Base-by-base conservation (phyloP, 2,888 invertebrate species). In the Asteroscopus sphinx region DNA sequence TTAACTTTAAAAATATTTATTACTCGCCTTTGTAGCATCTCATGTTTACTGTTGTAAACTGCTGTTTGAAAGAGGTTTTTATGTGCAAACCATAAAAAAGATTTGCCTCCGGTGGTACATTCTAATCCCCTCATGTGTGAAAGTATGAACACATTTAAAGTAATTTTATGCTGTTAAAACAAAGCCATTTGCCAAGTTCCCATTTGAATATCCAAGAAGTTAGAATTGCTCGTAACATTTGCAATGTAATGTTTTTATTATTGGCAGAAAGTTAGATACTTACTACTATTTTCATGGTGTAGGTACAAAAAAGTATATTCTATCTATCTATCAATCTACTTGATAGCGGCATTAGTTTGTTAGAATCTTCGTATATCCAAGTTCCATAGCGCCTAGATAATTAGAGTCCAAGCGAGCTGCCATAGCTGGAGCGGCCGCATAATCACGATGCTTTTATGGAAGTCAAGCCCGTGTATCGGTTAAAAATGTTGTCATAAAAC, bases 401-500 rank as follows among this genome's bases (percentile, higher is more conserved):
- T 93, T 91, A 90, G 84, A 82, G 79, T 81, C 80, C 53, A 73
- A 87, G 77, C 91, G 75, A 87, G 84, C 85, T 93, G 61, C 93
- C 93, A 79, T 92, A 92, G 83, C 72, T 56, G 92, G 92, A 70
- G 73, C 74, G 90, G 85, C 83, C 89, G 90, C 90, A 88, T 90
- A 91, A 91, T 89, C 85, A 73, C 76, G 57, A 63, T 65, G 73
- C 93, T 85, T 91, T 85, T 92, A 93, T 86, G 93, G 93, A 75
- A 88, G 82, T 81, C 74, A 65, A 80, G 80, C 76, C 79, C 79
- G 82, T 80, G 85, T 88, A 89, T 90, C 87, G 81, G 87, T 88
- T 89, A 90, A 92, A 93, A 92, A 92, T 93, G 92, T 88, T 88
- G 92, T 90, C 87, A 90, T 86, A 88, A 85, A 88, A 80, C 86